Percentiles rank a stretch among this genome's conserved stretches.
phyloP scores from a whole-genome alignment of 2,113 vertebrate genomes.

The Otus sunia region DNA sequence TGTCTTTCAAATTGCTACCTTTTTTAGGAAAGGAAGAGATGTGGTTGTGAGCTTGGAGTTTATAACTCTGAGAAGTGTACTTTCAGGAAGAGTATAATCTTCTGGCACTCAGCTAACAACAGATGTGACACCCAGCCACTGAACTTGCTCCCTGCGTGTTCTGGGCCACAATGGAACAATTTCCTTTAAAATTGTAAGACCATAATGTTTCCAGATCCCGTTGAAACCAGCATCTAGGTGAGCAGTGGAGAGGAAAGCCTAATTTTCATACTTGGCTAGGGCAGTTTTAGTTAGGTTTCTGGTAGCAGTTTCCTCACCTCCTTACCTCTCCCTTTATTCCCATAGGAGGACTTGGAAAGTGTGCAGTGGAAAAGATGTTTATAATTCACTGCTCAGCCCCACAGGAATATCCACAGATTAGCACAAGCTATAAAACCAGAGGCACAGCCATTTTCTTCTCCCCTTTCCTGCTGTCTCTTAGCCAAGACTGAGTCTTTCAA shows the following conservation, averaged over 20 bases:
- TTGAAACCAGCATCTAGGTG: neutral
- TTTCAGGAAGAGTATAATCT: neutral
- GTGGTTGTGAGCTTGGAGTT: neutral
- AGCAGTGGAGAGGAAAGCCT: neutral
- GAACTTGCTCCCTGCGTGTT: neutral
- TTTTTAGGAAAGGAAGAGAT: neutral
- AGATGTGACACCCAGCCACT: neutral
- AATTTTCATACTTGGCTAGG: neutral
- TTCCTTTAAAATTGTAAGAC: neutral
- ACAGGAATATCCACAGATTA: neutral
- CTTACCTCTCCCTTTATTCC: neutral
- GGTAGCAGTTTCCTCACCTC: neutral
- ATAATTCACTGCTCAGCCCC: neutral
- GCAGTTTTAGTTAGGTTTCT: neutral
- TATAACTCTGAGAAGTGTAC: neutral
- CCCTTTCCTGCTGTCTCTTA: neutral
- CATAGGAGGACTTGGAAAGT: neutral
- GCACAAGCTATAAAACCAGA: neutral
- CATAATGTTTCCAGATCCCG: neutral
- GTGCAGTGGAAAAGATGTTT: neutral
- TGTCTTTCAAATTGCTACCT: neutral
- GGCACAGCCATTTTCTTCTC: neutral
- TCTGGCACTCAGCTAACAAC: neutral
- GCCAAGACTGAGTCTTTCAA: neutral
- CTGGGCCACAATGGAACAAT: neutral